Conservation (phyloP, 1,140 invertebrate genomes). For the Frieseomelitta varia region DNA sequence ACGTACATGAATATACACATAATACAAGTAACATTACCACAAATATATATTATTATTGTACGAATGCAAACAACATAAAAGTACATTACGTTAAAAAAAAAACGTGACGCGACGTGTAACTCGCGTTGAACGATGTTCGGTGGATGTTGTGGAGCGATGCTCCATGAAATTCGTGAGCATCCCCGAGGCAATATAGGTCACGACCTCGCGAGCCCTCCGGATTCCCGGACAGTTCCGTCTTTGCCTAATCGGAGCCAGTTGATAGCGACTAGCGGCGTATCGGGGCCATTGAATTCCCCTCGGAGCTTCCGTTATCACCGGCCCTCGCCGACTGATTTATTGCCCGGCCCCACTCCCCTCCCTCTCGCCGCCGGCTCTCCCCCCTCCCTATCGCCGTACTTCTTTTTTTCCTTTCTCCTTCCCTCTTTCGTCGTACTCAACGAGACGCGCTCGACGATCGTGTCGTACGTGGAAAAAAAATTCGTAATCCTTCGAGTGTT, state of each 20-base stretch:
- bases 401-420: neutral
- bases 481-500: neutral
- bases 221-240: constrained; percentile 57
- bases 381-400: neutral
- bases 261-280: constrained; percentile 53
- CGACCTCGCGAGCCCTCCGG: constrained; percentile 61
- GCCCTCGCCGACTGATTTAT: constrained; percentile 49
- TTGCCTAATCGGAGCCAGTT: constrained; percentile 60
- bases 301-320: constrained; percentile 50
- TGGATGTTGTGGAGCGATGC: neutral
- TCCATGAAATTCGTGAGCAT: constrained; percentile 20
- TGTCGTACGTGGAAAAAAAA: constrained; percentile 21
- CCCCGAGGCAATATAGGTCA: constrained; percentile 48
- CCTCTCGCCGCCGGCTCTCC: neutral
- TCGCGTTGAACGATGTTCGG: neutral
- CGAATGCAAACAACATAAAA: no score
- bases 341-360: constrained; percentile 3
- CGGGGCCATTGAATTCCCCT: constrained; percentile 44
- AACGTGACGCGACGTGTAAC: neutral
- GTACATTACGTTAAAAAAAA: neutral
- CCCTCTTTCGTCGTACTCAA: constrained; percentile 13
- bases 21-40: no score
- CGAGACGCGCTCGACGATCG: neutral
- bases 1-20: no score
- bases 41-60: no score